Evolutionary conservation across 2,888 invertebrate genomes (phyloP).

Genomic region (Arrhopalites spinosus): DNA sequence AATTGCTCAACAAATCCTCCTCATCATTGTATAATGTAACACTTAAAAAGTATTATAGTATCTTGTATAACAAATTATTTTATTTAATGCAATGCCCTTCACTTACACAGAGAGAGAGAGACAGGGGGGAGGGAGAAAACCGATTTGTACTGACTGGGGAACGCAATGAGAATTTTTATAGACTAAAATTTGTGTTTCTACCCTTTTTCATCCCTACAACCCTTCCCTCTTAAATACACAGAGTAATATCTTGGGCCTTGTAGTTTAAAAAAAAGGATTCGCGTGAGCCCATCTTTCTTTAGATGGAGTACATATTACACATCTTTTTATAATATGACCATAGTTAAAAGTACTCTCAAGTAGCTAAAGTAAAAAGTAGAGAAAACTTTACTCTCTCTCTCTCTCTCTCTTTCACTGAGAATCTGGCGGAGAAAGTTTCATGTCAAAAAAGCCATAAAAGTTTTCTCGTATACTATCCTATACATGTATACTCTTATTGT

Average conservation of each 20-base stretch:
- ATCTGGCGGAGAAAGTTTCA: not conserved
- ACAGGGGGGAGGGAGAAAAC: not conserved
- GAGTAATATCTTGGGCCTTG: too few relatives aligned
- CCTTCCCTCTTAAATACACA: not conserved
- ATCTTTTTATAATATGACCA: not conserved
- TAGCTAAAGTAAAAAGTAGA: too few relatives aligned
- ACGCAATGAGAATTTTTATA: slow-evolving; percentile 19
- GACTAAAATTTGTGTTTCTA: not conserved
- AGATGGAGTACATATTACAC: too few relatives aligned
- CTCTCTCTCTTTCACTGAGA: not conserved
- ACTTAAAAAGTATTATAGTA: not conserved
- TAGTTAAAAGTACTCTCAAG: too few relatives aligned
- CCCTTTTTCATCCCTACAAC: not conserved
- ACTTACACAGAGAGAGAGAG: not conserved
- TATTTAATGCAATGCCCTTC: slow-evolving; percentile 22
- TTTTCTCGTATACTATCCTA: too few relatives aligned
- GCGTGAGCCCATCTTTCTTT: too few relatives aligned
- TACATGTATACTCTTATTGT: too few relatives aligned
- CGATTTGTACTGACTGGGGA: not conserved
- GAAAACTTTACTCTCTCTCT: too few relatives aligned
- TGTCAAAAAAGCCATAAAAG: not conserved
- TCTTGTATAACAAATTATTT: slow-evolving; percentile 17
- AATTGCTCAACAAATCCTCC: slow-evolving; percentile 6
- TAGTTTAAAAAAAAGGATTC: too few relatives aligned
- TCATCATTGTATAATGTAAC: not conserved